These are phyloP conservation scores for Phymatocera aterrima DNA, from an alignment of 2,888 invertebrate species.

Conservation along the genomic window DNA sequence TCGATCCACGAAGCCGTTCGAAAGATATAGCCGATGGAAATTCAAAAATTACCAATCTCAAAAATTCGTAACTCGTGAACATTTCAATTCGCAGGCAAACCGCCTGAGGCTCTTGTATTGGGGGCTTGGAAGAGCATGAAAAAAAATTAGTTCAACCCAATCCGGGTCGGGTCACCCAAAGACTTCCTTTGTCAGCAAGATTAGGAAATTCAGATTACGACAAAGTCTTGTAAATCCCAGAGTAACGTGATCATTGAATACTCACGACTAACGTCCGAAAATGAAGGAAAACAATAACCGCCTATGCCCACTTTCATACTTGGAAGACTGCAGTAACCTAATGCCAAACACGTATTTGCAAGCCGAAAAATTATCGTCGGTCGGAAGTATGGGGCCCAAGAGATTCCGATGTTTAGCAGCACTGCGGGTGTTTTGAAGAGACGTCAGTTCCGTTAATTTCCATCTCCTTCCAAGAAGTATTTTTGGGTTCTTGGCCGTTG, in stretches of 20 bases:
- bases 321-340: background rate
- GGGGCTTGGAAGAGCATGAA: too few species aligned
- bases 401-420: background rate
- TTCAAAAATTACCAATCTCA: too few species aligned
- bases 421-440: background rate
- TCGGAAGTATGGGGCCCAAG: background rate
- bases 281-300: background rate
- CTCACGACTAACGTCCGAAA: background rate
- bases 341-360: background rate
- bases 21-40: too few species aligned
- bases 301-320: background rate
- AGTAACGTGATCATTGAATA: background rate
- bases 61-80: too few species aligned
- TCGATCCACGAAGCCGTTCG: too few species aligned
- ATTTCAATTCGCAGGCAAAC: too few species aligned
- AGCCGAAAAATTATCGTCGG: background rate
- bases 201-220: too few species aligned
- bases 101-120: too few species aligned
- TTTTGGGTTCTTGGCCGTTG: background rate
- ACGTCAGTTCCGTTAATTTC: background rate
- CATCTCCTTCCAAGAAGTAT: slow-evolving; percentile 27
- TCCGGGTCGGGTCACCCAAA: too few species aligned
- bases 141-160: too few species aligned
- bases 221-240: too few species aligned
- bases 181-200: too few species aligned